Evolutionary conservation across 2,113 vertebrate species (phyloP).

Genomic region (Nycticorax nycticorax): DNA sequence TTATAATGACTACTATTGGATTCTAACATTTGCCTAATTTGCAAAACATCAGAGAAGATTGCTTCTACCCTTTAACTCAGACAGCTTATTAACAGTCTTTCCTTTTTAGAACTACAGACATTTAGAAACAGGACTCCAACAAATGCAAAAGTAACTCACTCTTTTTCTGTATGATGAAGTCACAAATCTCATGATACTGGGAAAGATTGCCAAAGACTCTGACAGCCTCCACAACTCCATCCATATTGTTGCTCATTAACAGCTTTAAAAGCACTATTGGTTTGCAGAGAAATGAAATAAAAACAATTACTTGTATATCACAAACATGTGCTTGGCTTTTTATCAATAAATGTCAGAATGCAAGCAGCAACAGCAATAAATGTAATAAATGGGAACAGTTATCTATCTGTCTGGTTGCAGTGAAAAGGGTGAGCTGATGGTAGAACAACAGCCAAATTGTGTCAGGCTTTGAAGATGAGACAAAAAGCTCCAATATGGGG

Average conservation of each 20-base stretch:
- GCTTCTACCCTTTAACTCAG: background rate
- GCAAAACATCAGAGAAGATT: background rate
- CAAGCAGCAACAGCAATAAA: background rate
- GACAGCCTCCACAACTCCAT: slow-evolving; percentile 82
- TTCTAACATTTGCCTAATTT: background rate
- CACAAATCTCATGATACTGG: slow-evolving; percentile 77
- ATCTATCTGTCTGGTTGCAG: background rate
- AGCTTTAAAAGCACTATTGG: slow-evolving; percentile 80
- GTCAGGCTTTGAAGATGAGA: background rate
- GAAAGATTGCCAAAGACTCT: slow-evolving; percentile 88
- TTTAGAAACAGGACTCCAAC: background rate
- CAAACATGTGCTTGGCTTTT: background rate
- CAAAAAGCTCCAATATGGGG: background rate
- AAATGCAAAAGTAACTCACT: slow-evolving; percentile 68
- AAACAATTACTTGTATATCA: background rate
- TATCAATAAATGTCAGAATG: background rate
- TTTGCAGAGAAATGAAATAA: slow-evolving; percentile 29
- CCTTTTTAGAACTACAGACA: background rate
- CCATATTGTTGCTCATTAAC: slow-evolving; percentile 80
- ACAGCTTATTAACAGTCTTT: slow-evolving; percentile 11
- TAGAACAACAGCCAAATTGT: background rate
- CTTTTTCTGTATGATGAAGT: slow-evolving; percentile 82
- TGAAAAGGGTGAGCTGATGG: background rate
- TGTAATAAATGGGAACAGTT: background rate
- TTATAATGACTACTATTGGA: background rate